phyloP scores from a whole-genome alignment of 2,888 invertebrate species.

The Sesamia inferens region DNA sequence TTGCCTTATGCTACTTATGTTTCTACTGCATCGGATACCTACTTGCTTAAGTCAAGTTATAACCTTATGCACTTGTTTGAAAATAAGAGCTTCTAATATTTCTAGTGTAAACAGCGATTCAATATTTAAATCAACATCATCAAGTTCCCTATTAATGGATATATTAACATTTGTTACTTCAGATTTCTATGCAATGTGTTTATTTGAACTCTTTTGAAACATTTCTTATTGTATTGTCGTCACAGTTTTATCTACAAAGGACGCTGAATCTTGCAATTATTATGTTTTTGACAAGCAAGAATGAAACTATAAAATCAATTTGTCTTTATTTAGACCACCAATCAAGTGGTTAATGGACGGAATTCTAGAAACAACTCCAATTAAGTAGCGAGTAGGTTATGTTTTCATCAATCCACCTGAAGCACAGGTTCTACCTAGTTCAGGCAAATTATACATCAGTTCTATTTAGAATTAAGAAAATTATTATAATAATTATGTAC shows the following conservation, averaged over 20 bases:
- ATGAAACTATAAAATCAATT: background rate
- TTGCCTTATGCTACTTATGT: constrained; percentile 72
- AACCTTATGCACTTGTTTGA: constrained; percentile 24
- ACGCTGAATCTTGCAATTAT: background rate
- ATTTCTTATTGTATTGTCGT: background rate
- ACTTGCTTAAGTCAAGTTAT: constrained; percentile 29
- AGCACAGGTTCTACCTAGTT: too few species aligned
- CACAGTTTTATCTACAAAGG: background rate
- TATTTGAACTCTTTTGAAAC: background rate
- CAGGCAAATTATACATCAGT: too few species aligned
- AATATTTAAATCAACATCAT: background rate
- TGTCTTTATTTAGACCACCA: background rate
- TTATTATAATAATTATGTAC: too few species aligned
- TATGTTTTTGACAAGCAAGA: background rate
- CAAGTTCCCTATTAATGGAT: background rate
- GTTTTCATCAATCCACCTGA: too few species aligned
- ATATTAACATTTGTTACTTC: background rate
- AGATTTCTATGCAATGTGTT: background rate
- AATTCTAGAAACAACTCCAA: background rate
- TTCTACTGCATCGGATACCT: constrained; percentile 63
- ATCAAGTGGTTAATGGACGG: background rate
- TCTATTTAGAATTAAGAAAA: too few species aligned
- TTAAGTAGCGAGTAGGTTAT: background rate
- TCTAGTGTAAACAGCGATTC: background rate
- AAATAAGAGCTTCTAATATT: background rate